Evolutionary conservation across 2,113 vertebrate genomes (phyloP).

Genomic region (Aramus guarauna): DNA sequence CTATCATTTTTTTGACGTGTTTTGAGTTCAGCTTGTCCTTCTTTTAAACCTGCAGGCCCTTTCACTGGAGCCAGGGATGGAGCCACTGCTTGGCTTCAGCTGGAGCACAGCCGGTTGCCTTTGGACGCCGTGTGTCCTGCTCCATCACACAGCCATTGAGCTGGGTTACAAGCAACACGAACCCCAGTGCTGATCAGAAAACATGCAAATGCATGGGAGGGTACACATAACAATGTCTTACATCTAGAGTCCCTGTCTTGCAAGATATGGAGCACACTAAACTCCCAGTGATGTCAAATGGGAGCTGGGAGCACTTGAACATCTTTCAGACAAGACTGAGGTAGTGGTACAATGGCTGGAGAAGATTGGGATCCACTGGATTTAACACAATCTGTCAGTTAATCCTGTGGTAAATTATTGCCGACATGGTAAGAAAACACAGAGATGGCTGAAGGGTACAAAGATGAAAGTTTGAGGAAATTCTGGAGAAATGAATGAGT

Average conservation of each 20-base stretch:
- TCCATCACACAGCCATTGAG: not conserved
- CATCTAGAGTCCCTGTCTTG: not conserved
- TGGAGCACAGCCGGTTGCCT: not conserved
- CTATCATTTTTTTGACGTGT: not conserved
- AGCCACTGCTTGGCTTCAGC: not conserved
- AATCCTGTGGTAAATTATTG: slow-evolving; percentile 3
- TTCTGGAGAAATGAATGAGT: slow-evolving; percentile 47
- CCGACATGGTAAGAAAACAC: not conserved
- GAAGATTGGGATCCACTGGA: slow-evolving; percentile 58
- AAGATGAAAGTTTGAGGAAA: slow-evolving; percentile 32
- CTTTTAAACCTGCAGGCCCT: not conserved
- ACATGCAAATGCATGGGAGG: not conserved
- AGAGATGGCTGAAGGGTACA: not conserved
- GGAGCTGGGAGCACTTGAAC: not conserved
- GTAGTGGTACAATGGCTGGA: slow-evolving; percentile 6
- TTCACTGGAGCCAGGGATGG: not conserved
- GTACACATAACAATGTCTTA: not conserved
- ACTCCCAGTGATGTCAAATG: not conserved
- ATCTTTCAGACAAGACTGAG: not conserved
- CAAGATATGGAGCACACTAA: not conserved
- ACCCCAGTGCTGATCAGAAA: not conserved
- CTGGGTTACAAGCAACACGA: not conserved
- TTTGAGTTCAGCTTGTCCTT: not conserved
- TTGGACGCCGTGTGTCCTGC: not conserved
- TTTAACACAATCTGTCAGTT: not conserved